Conservation (phyloP, 2,797 vertebrate genomes). For the Hyperoplus immaculatus region DNA sequence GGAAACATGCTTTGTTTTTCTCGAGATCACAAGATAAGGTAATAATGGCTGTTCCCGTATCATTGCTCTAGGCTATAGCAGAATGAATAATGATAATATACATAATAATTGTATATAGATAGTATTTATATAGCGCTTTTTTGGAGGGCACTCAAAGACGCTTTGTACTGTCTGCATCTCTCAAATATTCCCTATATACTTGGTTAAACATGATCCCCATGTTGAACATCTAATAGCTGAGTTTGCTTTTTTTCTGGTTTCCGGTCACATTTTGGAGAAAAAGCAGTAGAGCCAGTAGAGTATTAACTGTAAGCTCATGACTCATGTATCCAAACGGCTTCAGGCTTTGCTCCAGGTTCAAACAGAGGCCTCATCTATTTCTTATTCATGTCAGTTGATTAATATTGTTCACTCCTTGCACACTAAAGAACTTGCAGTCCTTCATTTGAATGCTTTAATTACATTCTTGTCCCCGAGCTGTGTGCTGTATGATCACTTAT, state of each 20-base stretch:
- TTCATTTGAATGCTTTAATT: too few species aligned
- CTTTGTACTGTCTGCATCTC: too few species aligned
- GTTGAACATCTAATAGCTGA: background rate
- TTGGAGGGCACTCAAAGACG: too few species aligned
- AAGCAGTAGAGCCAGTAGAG: background rate
- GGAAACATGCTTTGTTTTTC: too few species aligned
- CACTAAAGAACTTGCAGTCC: background rate
- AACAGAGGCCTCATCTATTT: constrained; percentile 40
- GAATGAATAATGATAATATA: background rate
- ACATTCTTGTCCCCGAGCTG: background rate
- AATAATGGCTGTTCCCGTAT: too few species aligned
- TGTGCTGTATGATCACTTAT: background rate
- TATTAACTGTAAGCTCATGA: constrained; percentile 30
- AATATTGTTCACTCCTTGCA: background rate
- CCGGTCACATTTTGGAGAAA: constrained; percentile 6
- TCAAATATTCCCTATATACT: too few species aligned
- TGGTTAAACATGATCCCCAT: background rate
- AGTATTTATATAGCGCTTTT: too few species aligned
- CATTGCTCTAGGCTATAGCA: background rate
- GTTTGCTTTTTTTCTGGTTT: constrained; percentile 1
- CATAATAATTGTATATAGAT: too few species aligned
- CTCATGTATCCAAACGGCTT: constrained; percentile 29
- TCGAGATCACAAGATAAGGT: too few species aligned
- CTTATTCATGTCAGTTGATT: constrained; percentile 22
- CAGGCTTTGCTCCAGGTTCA: constrained; percentile 34